These are phyloP conservation scores for Ibidorhyncha struthersii DNA, from an alignment of 2,113 vertebrate species.

Conservation along the genomic window DNA sequence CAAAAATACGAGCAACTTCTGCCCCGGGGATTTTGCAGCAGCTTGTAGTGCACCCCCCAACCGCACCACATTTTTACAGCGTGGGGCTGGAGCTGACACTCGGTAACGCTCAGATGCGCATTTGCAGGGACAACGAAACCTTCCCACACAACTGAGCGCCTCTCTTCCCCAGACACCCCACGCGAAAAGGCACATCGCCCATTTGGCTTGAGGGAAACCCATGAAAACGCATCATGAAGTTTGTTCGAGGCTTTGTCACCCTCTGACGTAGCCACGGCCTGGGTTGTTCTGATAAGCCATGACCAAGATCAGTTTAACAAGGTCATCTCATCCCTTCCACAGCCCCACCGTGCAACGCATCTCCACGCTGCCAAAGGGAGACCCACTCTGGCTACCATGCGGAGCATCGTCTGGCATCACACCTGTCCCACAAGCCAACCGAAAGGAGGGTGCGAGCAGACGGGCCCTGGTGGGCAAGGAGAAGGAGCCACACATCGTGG, in stretches of 20 bases:
- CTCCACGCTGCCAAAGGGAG: background rate
- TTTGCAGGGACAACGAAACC: background rate
- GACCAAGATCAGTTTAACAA: background rate
- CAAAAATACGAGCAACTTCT: background rate
- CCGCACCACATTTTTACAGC: background rate
- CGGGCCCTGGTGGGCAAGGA: background rate
- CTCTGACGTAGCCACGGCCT: accelerated
- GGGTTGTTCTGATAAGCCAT: background rate
- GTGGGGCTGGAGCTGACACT: background rate
- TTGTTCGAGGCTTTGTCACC: background rate
- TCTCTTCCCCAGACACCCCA: background rate
- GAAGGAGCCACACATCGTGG: background rate
- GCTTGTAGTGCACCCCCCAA: background rate
- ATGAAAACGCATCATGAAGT: accelerated
- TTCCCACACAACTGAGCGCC: background rate
- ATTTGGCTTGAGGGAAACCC: background rate
- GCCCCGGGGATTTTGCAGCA: background rate
- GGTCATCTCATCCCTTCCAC: background rate
- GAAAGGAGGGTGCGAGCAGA: background rate
- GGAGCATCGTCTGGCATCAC: background rate
- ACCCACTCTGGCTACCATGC: accelerated
- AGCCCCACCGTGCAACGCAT: accelerated
- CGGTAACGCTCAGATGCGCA: background rate
- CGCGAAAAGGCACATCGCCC: accelerated
- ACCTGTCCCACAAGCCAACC: background rate